Base-by-base conservation (phyloP, 2,113 vertebrate genomes). In the Fukomys damarensis region DNA sequence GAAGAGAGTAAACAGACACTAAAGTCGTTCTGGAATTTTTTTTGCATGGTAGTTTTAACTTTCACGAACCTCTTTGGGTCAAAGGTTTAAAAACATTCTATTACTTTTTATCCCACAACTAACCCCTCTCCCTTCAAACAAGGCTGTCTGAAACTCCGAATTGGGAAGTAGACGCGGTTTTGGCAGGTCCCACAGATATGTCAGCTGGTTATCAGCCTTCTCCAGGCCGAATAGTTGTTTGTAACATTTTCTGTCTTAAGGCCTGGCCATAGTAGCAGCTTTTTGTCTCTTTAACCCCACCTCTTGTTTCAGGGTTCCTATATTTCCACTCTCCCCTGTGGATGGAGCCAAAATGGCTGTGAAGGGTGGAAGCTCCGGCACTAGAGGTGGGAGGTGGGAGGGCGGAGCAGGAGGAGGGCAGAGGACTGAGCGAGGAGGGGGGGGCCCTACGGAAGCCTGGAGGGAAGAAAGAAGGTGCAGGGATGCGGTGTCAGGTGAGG, bases 1-100 rank as follows among this genome's bases (percentile, higher is more conserved):
- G 68, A 96, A 93, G 84, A 77, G 52, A 90, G 43, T 66, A 54
- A 54, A 89, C 3, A 84, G 76, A 88, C 52, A 82, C 32, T 68
- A 52, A 94, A 93, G 58, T 63, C 72, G 86, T 96, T 94, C 84
- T 74, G 81, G 90, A 97, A 96, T 86, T 84, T 70, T 97, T 82
- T 95, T 77, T 81, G 46, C 38, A 52, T 16, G 79, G 70, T 9
- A 66, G 43, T 93, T 94, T 77, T 74, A 96, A 89, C 32, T 91
- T 83, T 28, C 52, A 88, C 43, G 86, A 86, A 91, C 38, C 32
- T 56, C 93, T 83, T 90, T 77, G 68, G 63, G 70, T 28, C 59
- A 97, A 86, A 92, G 32, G 17, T 38, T 58, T 56, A 4, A 26
- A 35, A 54, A 84, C n/a, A 52, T 74, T 16, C 19, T 7, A 70